These are phyloP conservation scores for Eurypyga helias DNA, from an alignment of 2,113 vertebrate genomes.

Conservation along the genomic window DNA sequence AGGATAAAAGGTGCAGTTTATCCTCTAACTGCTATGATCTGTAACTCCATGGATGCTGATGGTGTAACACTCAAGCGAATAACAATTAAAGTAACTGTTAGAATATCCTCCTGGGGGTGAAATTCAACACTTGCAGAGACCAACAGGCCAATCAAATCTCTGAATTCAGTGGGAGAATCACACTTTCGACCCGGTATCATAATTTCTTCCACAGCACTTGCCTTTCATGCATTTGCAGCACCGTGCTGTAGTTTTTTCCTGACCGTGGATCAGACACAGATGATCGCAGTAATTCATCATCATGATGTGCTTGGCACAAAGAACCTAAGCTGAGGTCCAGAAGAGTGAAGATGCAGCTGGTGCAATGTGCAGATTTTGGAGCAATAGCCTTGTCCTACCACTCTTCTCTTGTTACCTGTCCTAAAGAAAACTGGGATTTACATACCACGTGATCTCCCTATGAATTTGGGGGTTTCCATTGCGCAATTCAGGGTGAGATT, in stretches of 20 bases:
- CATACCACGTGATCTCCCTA: not conserved
- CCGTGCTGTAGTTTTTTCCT: slow-evolving; percentile 3
- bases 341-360: not conserved
- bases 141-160: not conserved
- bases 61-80: not conserved
- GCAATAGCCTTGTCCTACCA: not conserved
- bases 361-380: not conserved
- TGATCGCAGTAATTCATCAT: not conserved
- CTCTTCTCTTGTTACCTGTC: not conserved
- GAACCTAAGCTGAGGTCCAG: not conserved
- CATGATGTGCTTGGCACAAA: not conserved
- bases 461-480: not conserved
- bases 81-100: not conserved
- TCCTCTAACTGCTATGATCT: not conserved
- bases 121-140: not conserved
- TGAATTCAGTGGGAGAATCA: not conserved
- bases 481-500: not conserved
- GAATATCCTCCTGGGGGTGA: not conserved
- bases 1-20: not conserved
- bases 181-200: not conserved
- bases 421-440: not conserved
- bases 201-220: not conserved
- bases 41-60: not conserved
- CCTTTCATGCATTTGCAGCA: not conserved
- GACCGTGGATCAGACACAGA: not conserved